phyloP scores from a whole-genome alignment of 2,797 vertebrate species.

The Avahi laniger region DNA sequence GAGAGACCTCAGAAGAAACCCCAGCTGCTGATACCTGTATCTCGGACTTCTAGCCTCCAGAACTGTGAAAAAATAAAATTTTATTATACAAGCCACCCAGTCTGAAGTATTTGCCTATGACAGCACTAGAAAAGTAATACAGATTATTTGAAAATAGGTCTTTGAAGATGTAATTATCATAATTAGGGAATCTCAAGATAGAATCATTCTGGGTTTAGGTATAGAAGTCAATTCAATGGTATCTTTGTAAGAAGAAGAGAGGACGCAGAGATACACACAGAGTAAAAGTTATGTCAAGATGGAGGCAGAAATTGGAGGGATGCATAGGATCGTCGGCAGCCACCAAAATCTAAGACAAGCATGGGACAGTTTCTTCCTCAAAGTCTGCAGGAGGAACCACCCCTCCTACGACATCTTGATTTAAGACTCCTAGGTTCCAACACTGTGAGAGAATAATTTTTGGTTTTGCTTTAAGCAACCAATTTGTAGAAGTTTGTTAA shows the following conservation, averaged over 20 bases:
- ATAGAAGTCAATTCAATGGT: neutral
- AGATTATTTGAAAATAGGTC: neutral
- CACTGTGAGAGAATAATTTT: neutral
- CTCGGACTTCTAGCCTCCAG: neutral
- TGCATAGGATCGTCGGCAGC: neutral
- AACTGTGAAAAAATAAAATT: neutral
- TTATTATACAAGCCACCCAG: neutral
- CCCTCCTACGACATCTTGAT: accelerated
- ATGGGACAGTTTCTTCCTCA: neutral
- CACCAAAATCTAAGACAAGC: too few relatives aligned
- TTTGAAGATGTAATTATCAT: neutral
- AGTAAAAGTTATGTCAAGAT: neutral
- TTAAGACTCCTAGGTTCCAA: neutral
- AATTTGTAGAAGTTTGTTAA: neutral
- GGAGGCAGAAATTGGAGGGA: neutral
- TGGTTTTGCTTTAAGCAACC: neutral
- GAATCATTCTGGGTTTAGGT: neutral
- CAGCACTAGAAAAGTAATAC: neutral
- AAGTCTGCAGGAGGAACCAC: neutral
- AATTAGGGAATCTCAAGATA: neutral
- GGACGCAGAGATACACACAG: neutral
- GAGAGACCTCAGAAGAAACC: neutral
- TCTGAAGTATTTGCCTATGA: neutral
- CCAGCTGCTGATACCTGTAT: neutral
- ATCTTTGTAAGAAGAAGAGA: neutral